A percentile compares a stretch with the other conserved stretches of the same genome.
Conservation (phyloP, 2,888 invertebrate species). For the Nephrotoma flavescens region DNA sequence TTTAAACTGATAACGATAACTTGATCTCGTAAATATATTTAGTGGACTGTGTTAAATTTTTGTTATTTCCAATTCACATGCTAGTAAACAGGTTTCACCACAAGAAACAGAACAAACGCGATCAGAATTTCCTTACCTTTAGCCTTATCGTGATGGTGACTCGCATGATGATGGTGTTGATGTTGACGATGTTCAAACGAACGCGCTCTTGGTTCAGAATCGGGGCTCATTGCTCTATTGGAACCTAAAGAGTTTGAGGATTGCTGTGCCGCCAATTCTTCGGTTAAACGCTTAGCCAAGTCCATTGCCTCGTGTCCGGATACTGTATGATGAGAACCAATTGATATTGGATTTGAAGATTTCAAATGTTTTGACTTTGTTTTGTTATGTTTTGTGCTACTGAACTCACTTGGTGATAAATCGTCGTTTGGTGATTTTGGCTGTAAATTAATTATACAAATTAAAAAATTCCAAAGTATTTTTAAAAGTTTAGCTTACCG, state of each 20-base stretch:
- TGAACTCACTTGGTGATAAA: constrained; percentile 15
- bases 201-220: constrained; percentile 45
- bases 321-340: constrained; percentile 51
- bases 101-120: neutral
- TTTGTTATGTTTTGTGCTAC: constrained; percentile 24
- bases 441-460: neutral
- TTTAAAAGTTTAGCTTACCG: constrained; percentile 15
- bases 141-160: neutral
- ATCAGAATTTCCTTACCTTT: neutral
- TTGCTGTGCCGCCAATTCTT: constrained; percentile 37
- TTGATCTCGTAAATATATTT: neutral
- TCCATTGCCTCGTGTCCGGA: constrained; percentile 68
- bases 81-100: neutral
- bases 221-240: constrained; percentile 35
- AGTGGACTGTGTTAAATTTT: neutral
- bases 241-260: constrained; percentile 21
- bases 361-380: constrained; percentile 33
- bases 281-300: constrained; percentile 53
- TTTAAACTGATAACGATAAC: neutral
- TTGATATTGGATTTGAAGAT: constrained; percentile 61
- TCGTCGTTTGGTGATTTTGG: constrained; percentile 15
- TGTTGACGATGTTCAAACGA: constrained; percentile 42
- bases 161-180: neutral
- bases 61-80: neutral
- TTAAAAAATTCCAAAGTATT: neutral